Percentiles rank a stretch among this genome's conserved stretches.
Evolutionary conservation across 2,888 invertebrate genomes (phyloP).

Genomic region (Ametastegia equiseti): DNA sequence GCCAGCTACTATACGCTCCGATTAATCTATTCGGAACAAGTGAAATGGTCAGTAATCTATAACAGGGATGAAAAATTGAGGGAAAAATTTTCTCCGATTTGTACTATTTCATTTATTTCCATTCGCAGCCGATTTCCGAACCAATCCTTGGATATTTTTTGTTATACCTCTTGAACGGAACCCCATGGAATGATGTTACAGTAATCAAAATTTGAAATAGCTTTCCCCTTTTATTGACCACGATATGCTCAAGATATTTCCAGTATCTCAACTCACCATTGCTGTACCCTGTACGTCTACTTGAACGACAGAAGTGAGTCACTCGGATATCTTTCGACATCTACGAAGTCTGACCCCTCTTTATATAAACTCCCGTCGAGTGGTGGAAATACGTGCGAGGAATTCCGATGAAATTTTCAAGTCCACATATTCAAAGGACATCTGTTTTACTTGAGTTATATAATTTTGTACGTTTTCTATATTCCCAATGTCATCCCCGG

Average conservation of each 20-base stretch:
- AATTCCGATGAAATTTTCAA: neutral
- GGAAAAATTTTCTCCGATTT: neutral
- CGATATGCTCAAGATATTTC: neutral
- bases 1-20: neutral
- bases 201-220: conserved; percentile 2
- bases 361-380: neutral
- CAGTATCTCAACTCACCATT: neutral
- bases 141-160: neutral
- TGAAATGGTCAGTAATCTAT: neutral
- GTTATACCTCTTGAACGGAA: neutral
- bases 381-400: neutral
- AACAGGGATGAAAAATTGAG: neutral
- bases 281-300: neutral
- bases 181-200: neutral
- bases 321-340: neutral
- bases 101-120: neutral
- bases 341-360: neutral
- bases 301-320: neutral
- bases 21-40: neutral
- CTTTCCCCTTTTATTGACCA: neutral
- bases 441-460: neutral
- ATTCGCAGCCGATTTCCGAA: neutral
- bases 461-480: neutral
- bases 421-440: neutral
- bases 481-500: neutral